Evolutionary conservation across 2,113 vertebrate species (phyloP).

Genomic region (Elephas maximus): DNA sequence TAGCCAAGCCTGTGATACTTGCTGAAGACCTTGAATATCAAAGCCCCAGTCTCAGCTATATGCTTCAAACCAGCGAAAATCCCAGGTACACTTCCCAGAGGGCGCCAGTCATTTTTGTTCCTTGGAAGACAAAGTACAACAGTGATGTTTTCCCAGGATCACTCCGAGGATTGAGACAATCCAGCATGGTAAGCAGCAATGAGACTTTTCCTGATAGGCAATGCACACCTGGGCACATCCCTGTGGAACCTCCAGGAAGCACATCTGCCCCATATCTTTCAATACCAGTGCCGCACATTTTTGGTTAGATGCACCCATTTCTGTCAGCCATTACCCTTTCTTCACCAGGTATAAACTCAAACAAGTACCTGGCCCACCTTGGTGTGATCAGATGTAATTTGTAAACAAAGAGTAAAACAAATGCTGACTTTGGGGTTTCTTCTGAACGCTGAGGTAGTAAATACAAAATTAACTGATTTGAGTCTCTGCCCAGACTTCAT

Average conservation of each 20-base stretch:
- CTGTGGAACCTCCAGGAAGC: not conserved
- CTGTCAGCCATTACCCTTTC: not conserved
- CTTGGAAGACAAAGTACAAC: conserved; percentile 70
- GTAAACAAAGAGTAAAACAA: conserved; percentile 79
- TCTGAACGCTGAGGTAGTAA: conserved; percentile 90
- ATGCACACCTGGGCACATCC: not conserved
- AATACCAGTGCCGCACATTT: not conserved
- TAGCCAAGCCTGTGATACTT: conserved; percentile 66
- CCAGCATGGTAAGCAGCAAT: conserved; percentile 25
- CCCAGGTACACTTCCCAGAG: conserved; percentile 21
- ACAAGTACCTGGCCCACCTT: conserved; percentile 30
- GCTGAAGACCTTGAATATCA: conserved; percentile 81
- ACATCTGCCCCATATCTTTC: not conserved
- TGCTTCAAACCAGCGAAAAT: conserved; percentile 61
- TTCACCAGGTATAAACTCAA: conserved; percentile 40
- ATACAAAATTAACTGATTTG: conserved; percentile 73
- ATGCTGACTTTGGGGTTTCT: conserved; percentile 86
- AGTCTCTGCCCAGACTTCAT: conserved; percentile 68
- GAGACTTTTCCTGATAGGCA: not conserved
- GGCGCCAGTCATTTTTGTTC: conserved; percentile 60
- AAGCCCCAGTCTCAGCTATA: conserved; percentile 76
- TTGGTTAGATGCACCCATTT: not conserved
- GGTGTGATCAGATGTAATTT: conserved; percentile 43
- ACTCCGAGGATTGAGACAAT: conserved; percentile 57
- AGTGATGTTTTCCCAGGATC: conserved; percentile 55